Conservation (phyloP, 2,888 invertebrate genomes). For the Cephalotes varians region DNA sequence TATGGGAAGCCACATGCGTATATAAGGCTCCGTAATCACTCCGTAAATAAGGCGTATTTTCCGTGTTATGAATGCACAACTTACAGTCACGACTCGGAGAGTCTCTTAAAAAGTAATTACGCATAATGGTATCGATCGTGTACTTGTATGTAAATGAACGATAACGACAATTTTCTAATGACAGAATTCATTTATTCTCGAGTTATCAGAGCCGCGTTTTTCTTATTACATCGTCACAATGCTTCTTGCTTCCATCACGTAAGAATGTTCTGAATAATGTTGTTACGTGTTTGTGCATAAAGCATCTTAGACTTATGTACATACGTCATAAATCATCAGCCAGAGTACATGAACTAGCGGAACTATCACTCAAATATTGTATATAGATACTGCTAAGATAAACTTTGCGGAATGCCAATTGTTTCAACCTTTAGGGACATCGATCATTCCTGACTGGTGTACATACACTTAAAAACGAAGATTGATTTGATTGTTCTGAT, state of each 20-base stretch:
- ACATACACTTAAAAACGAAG: constrained; percentile 11
- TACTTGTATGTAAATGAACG: not conserved
- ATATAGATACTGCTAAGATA: constrained; percentile 42
- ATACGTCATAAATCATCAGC: constrained; percentile 38
- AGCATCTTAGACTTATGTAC: constrained; percentile 45
- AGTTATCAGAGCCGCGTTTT: not conserved
- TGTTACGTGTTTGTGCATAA: constrained; percentile 57
- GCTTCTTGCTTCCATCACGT: constrained; percentile 44
- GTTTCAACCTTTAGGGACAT: constrained; percentile 19
- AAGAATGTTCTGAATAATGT: constrained; percentile 62
- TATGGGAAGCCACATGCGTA: not conserved
- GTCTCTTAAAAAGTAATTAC: not conserved
- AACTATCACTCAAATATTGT: constrained; percentile 34
- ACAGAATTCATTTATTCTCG: not conserved
- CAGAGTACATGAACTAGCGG: not conserved
- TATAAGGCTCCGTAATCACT: not conserved
- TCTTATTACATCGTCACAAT: constrained; percentile 30
- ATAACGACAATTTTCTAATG: constrained; percentile 23
- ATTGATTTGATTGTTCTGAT: constrained; percentile 1
- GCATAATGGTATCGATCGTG: not conserved
- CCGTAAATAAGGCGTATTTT: not conserved
- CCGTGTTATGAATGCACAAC: not conserved
- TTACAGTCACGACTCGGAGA: not conserved
- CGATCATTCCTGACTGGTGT: constrained; percentile 28
- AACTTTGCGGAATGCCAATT: constrained; percentile 33